Conservation (phyloP, 2,888 invertebrate species). For the Gandaritis pyraliata region DNA sequence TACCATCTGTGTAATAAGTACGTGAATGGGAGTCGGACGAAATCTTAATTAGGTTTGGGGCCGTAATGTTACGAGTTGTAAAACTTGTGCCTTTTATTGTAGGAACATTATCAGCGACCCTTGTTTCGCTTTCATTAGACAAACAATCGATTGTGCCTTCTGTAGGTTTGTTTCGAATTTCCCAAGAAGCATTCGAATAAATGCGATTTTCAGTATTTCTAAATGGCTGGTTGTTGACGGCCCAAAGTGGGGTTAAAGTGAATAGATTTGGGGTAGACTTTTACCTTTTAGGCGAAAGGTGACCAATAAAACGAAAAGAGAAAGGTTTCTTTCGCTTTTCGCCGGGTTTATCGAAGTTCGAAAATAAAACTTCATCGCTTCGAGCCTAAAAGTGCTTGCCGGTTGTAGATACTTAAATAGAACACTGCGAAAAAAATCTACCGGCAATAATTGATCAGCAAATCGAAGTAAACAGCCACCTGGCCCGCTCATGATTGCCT, state of each 20-base stretch:
- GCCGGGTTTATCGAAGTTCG: slow-evolving; percentile 4
- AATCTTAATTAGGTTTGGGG: slow-evolving; percentile 62
- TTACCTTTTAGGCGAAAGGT: slow-evolving; percentile 4
- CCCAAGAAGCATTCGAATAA: slow-evolving; percentile 23
- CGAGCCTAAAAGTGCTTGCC: slow-evolving; percentile 10
- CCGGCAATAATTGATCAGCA: slow-evolving; percentile 73
- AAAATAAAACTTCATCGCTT: slow-evolving; percentile 15
- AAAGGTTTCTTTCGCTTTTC: neutral
- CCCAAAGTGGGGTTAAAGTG: slow-evolving; percentile 11
- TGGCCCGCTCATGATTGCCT: slow-evolving; percentile 71
- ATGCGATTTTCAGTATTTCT: slow-evolving; percentile 16
- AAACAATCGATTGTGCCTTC: slow-evolving; percentile 40
- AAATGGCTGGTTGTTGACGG: slow-evolving; percentile 12
- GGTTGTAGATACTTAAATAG: slow-evolving; percentile 7
- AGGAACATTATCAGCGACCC: slow-evolving; percentile 46
- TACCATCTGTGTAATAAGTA: slow-evolving; percentile 64
- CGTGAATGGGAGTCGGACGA: slow-evolving; percentile 53
- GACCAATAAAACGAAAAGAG: slow-evolving; percentile 10
- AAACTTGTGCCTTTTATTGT: slow-evolving; percentile 49
- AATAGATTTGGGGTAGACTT: slow-evolving; percentile 15
- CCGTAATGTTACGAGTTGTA: slow-evolving; percentile 48
- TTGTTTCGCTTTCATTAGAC: slow-evolving; percentile 43
- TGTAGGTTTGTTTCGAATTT: slow-evolving; percentile 26
- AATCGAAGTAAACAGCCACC: slow-evolving; percentile 72
- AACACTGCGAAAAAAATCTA: slow-evolving; percentile 41